These are phyloP conservation scores for Archilochus colubris DNA, from an alignment of 2,113 vertebrate genomes.

Conservation along the genomic window DNA sequence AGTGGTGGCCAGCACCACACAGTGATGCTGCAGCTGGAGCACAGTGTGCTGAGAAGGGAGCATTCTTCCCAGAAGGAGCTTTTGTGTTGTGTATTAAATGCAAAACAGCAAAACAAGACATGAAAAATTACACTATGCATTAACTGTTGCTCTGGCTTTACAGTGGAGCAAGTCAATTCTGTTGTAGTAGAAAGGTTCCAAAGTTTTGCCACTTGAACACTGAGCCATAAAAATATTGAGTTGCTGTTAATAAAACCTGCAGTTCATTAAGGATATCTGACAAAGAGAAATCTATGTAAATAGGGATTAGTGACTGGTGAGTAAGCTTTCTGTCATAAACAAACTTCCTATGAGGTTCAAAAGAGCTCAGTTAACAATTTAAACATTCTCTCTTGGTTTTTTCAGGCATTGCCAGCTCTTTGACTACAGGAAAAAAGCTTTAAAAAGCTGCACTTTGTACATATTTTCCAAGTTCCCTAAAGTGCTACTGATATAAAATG, in stretches of 20 bases:
- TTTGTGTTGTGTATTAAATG: neutral
- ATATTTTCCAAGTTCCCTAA: neutral
- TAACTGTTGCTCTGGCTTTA: neutral
- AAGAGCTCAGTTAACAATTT: neutral
- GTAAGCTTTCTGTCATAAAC: neutral
- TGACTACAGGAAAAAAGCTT: neutral
- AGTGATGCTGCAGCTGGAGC: neutral
- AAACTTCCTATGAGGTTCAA: conserved; percentile 13
- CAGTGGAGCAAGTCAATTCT: neutral
- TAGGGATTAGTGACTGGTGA: neutral
- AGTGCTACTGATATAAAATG: neutral
- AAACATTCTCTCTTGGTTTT: neutral
- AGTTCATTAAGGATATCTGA: conserved; percentile 31
- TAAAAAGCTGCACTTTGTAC: neutral
- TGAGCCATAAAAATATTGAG: neutral
- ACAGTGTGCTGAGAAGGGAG: neutral
- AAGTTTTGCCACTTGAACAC: neutral
- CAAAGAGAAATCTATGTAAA: neutral
- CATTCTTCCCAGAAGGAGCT: neutral
- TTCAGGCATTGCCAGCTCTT: conserved; percentile 12
- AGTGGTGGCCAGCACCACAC: neutral
- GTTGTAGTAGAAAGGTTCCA: neutral
- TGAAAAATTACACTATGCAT: neutral
- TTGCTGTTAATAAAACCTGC: conserved; percentile 9
- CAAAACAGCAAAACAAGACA: neutral